phyloP scores from a whole-genome alignment of 2,113 vertebrate genomes.

The Sminthopsis crassicaudata region DNA sequence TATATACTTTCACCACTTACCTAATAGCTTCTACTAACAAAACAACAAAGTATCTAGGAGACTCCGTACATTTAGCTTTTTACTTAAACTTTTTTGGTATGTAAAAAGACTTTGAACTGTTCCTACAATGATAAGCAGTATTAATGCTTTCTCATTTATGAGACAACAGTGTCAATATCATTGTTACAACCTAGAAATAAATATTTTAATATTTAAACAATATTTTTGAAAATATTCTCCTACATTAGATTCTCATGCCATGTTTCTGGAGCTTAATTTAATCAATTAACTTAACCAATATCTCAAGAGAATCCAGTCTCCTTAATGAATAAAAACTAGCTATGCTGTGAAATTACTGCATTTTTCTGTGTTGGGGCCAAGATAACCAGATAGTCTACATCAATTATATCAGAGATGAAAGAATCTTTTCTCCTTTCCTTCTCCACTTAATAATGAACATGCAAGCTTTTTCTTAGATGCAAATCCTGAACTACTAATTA shows the following conservation, averaged over 20 bases:
- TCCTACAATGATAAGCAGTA: not conserved
- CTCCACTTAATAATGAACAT: not conserved
- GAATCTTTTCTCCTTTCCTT: not conserved
- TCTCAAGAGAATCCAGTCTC: not conserved
- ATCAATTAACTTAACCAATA: not conserved
- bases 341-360: not conserved
- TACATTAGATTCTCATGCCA: not conserved
- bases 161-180: not conserved
- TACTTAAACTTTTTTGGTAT: not conserved
- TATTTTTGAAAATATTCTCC: not conserved
- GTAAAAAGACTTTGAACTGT: not conserved
- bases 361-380: not conserved
- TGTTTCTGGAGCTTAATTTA: not conserved
- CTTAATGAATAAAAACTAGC: not conserved
- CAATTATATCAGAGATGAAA: not conserved
- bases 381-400: not conserved
- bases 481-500: not conserved
- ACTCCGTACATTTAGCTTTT: not conserved
- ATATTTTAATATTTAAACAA: not conserved
- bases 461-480: not conserved
- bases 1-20: not conserved
- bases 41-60: not conserved
- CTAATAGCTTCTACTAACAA: constrained; percentile 22
- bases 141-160: not conserved
- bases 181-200: not conserved